Base-by-base conservation (phyloP, 2,113 vertebrate genomes). In the Lepisosteus oculatus region DNA sequence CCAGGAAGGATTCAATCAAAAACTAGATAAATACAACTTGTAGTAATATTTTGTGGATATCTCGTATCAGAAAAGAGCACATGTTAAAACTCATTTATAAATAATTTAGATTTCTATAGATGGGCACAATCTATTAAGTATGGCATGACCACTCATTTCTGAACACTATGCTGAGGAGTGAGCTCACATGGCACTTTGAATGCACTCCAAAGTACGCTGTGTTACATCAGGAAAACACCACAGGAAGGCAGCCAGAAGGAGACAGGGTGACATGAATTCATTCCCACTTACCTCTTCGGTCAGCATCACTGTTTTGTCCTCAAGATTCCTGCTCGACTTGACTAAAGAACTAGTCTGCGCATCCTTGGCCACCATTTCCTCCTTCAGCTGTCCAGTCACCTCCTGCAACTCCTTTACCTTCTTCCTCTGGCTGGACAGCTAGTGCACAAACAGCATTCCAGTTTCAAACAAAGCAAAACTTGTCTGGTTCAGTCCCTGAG, bases 391-490 rank as follows among this genome's bases (percentile, higher is more conserved):
- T 42, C 47, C 65, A 43, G 78, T 56, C 73, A 68, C 76, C 47
- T 81, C 74, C n/a, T 79, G 73, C 64, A 81, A 72, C 69, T 77
- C 67, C 15, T 65, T 78, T 62, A 61, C 75, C 61, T 73, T 78
- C 56, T 62, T 66, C 14, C 74, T 71, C 67, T 77, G 59, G 54
- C 74, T 51, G 69, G 68, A 42, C 54, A 78, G 45, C 69, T 76
- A 77, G 68, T 64, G 69, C 47, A 56, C 63, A 43, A n/a, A 68
- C 69, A 65, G 69, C 12, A 65, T 55, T 61, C n/a, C 64, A 55
- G 55, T 45, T 55, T 61, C 57, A 8, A 74, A 74, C 55, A 54
- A 68, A 51, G 61, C 15, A 17, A 74, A 55, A 73, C 74, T 77
- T 64, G 64, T 59, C 68, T 47, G 14, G 61, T 77, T 55, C 61